phyloP scores from a whole-genome alignment of 1,140 invertebrate species.

The Lordiphosa mommai region DNA sequence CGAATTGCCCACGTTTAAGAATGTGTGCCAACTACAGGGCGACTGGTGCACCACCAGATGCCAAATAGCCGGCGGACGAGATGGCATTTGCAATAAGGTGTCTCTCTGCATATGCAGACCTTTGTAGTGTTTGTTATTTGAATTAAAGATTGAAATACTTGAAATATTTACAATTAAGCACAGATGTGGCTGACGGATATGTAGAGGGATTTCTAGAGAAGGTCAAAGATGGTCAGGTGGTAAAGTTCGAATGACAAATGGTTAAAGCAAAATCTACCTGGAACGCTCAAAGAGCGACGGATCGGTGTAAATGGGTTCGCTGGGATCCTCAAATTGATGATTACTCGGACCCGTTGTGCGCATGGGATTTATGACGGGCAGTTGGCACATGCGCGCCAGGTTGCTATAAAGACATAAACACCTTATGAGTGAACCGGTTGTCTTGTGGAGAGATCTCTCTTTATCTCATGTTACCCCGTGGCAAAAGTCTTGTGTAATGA shows the following conservation, averaged over 20 bases:
- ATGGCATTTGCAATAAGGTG: constrained; percentile 58
- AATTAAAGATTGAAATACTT: constrained; percentile 6
- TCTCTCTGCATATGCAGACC: constrained; percentile 55
- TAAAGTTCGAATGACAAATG: background rate
- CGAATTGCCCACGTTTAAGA: constrained; percentile 34
- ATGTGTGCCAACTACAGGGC: constrained; percentile 43
- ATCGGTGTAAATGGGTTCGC: constrained; percentile 95
- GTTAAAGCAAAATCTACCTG: constrained; percentile 75
- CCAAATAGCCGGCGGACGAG: constrained; percentile 59
- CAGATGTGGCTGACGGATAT: constrained; percentile 3
- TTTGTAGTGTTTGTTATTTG: constrained; percentile 25
- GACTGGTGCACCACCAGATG: constrained; percentile 53
- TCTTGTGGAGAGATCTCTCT: constrained; percentile 6
- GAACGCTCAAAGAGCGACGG: constrained; percentile 93
- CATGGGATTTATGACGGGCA: constrained; percentile 79
- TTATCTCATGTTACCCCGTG: constrained; percentile 79
- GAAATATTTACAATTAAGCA: constrained; percentile 52
- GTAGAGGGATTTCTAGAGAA: constrained; percentile 7
- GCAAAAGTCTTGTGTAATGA: constrained; percentile 83
- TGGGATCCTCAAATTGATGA: constrained; percentile 88
- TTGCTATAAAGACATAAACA: constrained; percentile 58
- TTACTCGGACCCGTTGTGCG: constrained; percentile 42
- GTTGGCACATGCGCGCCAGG: constrained; percentile 79
- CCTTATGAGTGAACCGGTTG: constrained; percentile 47
- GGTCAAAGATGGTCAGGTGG: background rate